Evolutionary conservation across 2,113 vertebrate genomes (phyloP).

Genomic region (Gavialis gangeticus): DNA sequence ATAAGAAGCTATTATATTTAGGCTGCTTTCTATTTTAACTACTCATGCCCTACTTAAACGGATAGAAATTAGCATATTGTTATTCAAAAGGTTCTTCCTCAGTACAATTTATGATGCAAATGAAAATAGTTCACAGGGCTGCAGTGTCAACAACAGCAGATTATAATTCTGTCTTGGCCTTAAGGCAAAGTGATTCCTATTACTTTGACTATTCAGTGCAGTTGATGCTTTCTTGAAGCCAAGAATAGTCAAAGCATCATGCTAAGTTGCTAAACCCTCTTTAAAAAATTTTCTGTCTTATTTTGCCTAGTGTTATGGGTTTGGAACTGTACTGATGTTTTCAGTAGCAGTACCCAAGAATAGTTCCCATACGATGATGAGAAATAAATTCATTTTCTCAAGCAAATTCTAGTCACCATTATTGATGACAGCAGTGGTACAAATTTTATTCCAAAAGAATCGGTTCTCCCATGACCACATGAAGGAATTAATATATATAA

Average conservation of each 20-base stretch:
- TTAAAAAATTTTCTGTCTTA: not conserved
- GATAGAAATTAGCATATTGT: conserved; percentile 1
- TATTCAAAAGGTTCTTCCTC: not conserved
- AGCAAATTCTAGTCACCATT: not conserved
- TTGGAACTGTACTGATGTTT: not conserved
- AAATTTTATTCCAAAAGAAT: not conserved
- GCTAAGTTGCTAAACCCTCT: not conserved
- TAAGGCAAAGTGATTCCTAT: conserved; percentile 32
- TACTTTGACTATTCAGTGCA: conserved; percentile 3
- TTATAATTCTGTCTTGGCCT: conserved; percentile 19
- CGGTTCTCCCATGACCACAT: not conserved
- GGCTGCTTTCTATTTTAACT: conserved; percentile 39
- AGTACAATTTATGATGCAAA: conserved; percentile 25
- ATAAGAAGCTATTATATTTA: conserved; percentile 9
- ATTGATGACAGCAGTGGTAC: not conserved
- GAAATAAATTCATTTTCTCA: not conserved
- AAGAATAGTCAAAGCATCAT: not conserved
- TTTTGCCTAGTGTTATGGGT: not conserved
- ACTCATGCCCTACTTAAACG: conserved; percentile 32
- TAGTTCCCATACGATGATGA: no score
- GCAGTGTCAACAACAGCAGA: conserved; percentile 33
- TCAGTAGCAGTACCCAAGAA: not conserved
- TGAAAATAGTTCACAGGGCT: not conserved
- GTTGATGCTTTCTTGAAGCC: conserved; percentile 15
- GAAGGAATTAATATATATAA: not conserved